Evolutionary conservation across 35 echinoderm and acorn worm species (phyloP).

Genomic region (Eucidaris tribuloides): DNA sequence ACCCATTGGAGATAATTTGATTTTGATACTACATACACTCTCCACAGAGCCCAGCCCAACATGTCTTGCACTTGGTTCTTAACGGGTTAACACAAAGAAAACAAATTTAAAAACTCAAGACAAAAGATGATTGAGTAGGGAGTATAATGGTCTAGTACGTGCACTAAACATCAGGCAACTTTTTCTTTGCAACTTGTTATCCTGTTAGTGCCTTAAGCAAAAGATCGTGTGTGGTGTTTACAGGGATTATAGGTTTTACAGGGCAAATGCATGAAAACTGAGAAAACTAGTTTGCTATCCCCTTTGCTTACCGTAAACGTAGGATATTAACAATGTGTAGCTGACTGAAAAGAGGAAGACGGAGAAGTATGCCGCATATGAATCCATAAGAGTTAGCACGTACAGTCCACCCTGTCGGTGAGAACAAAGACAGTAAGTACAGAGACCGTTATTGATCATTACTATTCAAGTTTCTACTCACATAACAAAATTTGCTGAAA

Average conservation of each 20-base stretch:
- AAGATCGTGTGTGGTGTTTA: background rate
- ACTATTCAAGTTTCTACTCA: no score
- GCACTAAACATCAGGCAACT: background rate
- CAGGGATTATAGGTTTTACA: background rate
- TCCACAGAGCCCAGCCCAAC: no score
- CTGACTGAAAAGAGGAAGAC: conserved; percentile 71
- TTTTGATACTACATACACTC: no score
- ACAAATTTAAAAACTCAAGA: no score
- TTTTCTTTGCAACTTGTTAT: background rate
- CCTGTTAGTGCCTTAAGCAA: background rate
- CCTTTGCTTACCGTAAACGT: conserved; percentile 62
- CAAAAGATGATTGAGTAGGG: background rate
- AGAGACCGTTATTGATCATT: no score
- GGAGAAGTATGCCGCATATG: conserved; percentile 91
- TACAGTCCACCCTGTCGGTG: conserved; percentile 79
- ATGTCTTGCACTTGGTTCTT: no score
- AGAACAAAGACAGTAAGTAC: background rate
- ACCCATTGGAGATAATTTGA: background rate
- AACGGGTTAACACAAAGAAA: no score
- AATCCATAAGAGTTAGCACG: conserved; percentile 82
- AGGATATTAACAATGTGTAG: conserved; percentile 58
- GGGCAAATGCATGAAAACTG: background rate
- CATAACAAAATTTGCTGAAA: no score
- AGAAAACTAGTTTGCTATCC: background rate
- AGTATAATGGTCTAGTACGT: no score